phyloP scores from a whole-genome alignment of 1,140 invertebrate species.

The Pseudobourletiella spinata region DNA sequence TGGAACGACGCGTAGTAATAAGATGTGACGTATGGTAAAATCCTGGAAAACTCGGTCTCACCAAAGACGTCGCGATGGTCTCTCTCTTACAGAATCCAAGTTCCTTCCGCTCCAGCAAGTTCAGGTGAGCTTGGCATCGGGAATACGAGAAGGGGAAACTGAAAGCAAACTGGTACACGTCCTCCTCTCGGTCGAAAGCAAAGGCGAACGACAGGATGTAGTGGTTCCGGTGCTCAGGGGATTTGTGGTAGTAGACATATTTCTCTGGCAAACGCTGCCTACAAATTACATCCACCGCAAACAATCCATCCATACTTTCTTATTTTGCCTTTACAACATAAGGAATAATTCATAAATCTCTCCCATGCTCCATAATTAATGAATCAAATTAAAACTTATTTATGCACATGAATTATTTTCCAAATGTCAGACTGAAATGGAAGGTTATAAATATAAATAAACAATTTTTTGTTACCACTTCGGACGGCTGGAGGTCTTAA shows the following conservation, averaged over 20 bases:
- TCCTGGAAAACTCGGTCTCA: conserved; percentile 44
- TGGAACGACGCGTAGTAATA: too few species aligned
- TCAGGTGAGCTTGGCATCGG: conserved; percentile 72
- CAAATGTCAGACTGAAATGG: too few species aligned
- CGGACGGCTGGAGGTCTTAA: conserved; percentile 79
- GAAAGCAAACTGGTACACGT: conserved; percentile 87
- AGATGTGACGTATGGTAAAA: too few species aligned
- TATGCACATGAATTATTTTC: too few species aligned
- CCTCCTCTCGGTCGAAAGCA: conserved; percentile 83
- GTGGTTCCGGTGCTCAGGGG: conserved; percentile 77
- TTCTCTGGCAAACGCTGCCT: conserved; percentile 76
- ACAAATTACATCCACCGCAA: too few species aligned
- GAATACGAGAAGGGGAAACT: conserved; percentile 92
- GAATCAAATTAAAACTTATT: too few species aligned
- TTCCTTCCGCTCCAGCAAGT: conserved; percentile 58
- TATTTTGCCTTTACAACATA: too few species aligned
- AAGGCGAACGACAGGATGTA: conserved; percentile 91
- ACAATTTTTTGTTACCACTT: too few species aligned
- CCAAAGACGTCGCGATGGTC: conserved; percentile 59
- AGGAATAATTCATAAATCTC: too few species aligned
- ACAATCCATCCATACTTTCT: too few species aligned
- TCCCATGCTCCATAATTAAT: too few species aligned
- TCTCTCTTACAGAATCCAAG: conserved; percentile 56
- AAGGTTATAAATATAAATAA: too few species aligned
- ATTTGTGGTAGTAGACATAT: conserved; percentile 88